These are phyloP conservation scores for Choloepus hoffmanni DNA, from an alignment of 2,113 vertebrate genomes.

Conservation along the genomic window DNA sequence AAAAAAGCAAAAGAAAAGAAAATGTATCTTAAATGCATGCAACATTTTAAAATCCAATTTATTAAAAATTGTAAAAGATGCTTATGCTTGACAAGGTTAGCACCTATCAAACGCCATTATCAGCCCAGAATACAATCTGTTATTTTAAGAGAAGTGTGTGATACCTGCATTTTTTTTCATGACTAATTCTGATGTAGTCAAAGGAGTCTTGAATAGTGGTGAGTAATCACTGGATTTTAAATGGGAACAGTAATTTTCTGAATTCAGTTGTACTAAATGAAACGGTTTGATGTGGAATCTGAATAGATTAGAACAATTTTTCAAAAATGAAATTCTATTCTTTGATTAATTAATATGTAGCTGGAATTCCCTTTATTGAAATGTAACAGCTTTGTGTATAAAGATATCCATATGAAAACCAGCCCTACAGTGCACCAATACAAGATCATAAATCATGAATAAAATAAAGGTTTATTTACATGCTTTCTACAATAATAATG, in stretches of 20 bases:
- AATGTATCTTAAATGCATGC: conserved; percentile 63
- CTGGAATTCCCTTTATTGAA: conserved; percentile 81
- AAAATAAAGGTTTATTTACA: conserved; percentile 88
- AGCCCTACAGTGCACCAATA: conserved; percentile 55
- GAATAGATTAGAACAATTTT: conserved; percentile 82
- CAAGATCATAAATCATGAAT: conserved; percentile 81
- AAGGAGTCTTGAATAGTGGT: conserved; percentile 76
- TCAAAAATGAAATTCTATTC: conserved; percentile 82
- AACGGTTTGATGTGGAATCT: conserved; percentile 81
- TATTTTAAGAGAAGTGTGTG: conserved; percentile 81
- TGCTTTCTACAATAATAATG: conserved; percentile 82
- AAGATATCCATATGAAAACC: conserved; percentile 77
- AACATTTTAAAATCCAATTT: conserved; percentile 50
- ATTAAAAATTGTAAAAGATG: conserved; percentile 70
- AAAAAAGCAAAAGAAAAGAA: conserved; percentile 39
- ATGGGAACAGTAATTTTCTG: conserved; percentile 70
- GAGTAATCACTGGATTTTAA: conserved; percentile 77
- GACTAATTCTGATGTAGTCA: conserved; percentile 74
- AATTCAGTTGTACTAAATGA: conserved; percentile 80
- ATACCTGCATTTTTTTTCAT: conserved; percentile 70
- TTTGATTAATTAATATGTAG: conserved; percentile 85
- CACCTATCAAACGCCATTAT: conserved; percentile 62
- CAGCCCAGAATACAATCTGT: conserved; percentile 71
- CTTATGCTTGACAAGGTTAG: conserved; percentile 64
- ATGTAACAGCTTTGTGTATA: conserved; percentile 78